These are phyloP conservation scores for Echinarachnius parma DNA, from an alignment of 53 echinoderm and acorn worm species.

Conservation along the genomic window DNA sequence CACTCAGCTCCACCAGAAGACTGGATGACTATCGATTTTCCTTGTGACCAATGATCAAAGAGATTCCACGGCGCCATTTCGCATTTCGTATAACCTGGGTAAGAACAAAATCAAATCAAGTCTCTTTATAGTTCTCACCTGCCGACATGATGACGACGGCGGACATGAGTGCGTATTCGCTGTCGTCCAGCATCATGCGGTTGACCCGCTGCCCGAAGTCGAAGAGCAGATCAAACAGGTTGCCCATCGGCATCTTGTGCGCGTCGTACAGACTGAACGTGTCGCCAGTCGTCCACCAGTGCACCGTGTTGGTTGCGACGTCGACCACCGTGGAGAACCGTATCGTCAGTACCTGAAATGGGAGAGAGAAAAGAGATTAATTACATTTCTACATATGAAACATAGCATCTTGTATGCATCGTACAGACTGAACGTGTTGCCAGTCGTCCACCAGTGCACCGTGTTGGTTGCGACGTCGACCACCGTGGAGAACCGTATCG, in stretches of 20 bases:
- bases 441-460: conserved; percentile 99
- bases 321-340: conserved; percentile 94
- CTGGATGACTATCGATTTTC: no score
- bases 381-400: background rate
- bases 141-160: conserved; percentile 98
- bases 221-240: conserved; percentile 93
- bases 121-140: no score
- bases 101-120: no score
- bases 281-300: conserved; percentile 99
- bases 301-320: conserved; percentile 76
- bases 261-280: conserved; percentile 83
- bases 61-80: no score
- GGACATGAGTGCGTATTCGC: conserved; percentile 88
- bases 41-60: no score
- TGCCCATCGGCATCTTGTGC: conserved; percentile 94
- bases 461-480: conserved; percentile 77
- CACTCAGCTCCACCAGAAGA: no score
- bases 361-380: no score
- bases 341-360: conserved; percentile 67
- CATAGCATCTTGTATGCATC: conserved; percentile 95
- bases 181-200: conserved; percentile 88
- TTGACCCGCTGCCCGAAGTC: conserved; percentile 89
- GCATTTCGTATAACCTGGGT: no score
- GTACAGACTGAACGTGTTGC: conserved; percentile 80
- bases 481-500: conserved; percentile 94